Base-by-base conservation (phyloP, 2,113 vertebrate genomes). In the Solenodon paradoxus region DNA sequence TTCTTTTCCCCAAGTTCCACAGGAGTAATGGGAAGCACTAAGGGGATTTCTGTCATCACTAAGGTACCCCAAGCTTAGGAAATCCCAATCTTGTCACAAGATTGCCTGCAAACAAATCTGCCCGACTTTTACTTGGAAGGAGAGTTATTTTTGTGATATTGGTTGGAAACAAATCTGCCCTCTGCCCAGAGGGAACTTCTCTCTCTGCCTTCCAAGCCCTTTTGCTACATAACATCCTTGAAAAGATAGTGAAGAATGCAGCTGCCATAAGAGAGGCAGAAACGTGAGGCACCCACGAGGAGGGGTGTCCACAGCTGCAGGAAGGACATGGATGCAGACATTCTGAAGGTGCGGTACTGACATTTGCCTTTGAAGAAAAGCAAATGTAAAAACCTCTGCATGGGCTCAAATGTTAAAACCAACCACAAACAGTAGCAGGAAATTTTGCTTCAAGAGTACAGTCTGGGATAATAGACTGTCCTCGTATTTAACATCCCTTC, bases 401-500 rank as follows among this genome's bases (percentile, higher is more conserved):
- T 40, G 0, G 16, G 57, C 49, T 92, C 72, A 78, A 16, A 45
- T 88, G 57, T 75, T 69, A 80, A 86, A 55, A 88, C 35, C 74
- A 72, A 82, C 68, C 26, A 81, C 15, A 10, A 61, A 59, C 16
- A 19, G 5, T 47, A 47, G 40, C 12, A 1, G 49, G 68, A 90
- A 53, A 32, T 95, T 83, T 61, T 69, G 57, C 78, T 81, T 42
- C 13, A 80, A 74, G 75, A 81, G 47, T 49, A 28, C 4, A 19
- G 24, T 82, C 88, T 97, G 81, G 74, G 53, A 82, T 74, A 94
- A 69, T 89, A 69, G 74, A 51, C 93, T 92, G 77, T 82, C 94
- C 80, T 74, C 85, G 7, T 87, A 64, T 93, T 97, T 88, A 97
- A 94, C 77, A 53, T 82, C 79, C 42, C 93, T 95, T 97, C 96